phyloP scores from a whole-genome alignment of 2,113 vertebrate species.

The Chionis minor region DNA sequence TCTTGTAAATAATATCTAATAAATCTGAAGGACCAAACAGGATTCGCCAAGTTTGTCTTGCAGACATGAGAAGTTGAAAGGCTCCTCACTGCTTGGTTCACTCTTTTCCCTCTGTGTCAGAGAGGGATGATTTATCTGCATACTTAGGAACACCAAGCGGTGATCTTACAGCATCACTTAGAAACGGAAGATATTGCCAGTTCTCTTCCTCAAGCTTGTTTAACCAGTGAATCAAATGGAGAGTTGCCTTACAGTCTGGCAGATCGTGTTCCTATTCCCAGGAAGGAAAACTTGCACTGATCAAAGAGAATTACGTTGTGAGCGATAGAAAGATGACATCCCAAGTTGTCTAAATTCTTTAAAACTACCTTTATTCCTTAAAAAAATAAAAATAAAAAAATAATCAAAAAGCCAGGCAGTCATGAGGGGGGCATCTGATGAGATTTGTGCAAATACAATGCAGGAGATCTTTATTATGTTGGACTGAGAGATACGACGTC shows the following conservation, averaged over 20 bases:
- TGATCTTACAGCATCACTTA: background rate
- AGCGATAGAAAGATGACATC: background rate
- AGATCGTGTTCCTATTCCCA: background rate
- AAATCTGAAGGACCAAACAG: background rate
- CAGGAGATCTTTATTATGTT: background rate
- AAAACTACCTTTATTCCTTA: background rate
- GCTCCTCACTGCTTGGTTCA: background rate
- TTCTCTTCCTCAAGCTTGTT: background rate
- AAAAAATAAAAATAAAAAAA: background rate
- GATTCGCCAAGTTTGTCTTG: background rate
- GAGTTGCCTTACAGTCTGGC: background rate
- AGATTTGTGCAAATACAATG: background rate
- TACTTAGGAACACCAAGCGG: background rate
- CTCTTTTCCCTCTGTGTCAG: background rate
- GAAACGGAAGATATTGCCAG: background rate
- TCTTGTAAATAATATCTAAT: background rate
- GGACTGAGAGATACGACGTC: background rate
- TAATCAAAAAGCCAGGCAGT: background rate
- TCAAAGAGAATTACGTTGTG: background rate
- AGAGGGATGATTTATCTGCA: background rate
- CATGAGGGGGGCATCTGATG: background rate
- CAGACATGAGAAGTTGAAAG: background rate
- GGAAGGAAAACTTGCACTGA: background rate
- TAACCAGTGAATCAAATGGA: background rate
- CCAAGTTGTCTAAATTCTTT: background rate